Percentiles rank a stretch among this genome's conserved stretches.
Evolutionary conservation across 2,797 vertebrate genomes (phyloP).

Genomic region (Squalus acanthias): DNA sequence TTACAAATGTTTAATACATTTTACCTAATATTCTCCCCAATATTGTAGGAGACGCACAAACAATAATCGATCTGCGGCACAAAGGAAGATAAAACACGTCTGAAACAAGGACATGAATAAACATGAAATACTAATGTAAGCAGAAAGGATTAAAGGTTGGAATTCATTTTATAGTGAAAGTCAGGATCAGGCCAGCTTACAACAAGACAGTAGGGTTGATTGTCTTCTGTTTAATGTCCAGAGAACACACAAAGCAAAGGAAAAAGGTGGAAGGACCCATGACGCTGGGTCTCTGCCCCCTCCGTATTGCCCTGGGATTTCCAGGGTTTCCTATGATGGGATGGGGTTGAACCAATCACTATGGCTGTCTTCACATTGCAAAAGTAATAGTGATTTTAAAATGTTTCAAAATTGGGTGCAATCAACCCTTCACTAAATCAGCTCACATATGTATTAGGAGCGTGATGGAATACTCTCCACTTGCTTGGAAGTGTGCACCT

Average conservation of each 20-base stretch:
- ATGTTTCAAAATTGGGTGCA: too few relatives aligned
- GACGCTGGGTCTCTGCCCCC: background rate
- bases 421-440: background rate
- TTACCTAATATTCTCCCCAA: background rate
- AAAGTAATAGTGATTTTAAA: background rate
- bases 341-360: background rate
- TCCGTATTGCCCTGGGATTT: background rate
- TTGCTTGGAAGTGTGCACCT: background rate
- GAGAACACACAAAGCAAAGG: background rate
- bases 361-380: background rate
- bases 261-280: background rate
- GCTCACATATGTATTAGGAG: background rate
- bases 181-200: background rate
- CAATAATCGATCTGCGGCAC: background rate
- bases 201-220: background rate
- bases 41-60: background rate
- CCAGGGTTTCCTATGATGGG: background rate
- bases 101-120: background rate
- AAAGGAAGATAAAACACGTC: background rate
- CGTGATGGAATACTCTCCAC: background rate
- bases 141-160: background rate
- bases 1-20: conserved; percentile 7
- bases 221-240: conserved; percentile 13
- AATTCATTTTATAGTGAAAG: background rate
- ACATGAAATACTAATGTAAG: background rate